Base-by-base conservation (phyloP, 2,888 invertebrate species). In the Geotrupes spiniger region DNA sequence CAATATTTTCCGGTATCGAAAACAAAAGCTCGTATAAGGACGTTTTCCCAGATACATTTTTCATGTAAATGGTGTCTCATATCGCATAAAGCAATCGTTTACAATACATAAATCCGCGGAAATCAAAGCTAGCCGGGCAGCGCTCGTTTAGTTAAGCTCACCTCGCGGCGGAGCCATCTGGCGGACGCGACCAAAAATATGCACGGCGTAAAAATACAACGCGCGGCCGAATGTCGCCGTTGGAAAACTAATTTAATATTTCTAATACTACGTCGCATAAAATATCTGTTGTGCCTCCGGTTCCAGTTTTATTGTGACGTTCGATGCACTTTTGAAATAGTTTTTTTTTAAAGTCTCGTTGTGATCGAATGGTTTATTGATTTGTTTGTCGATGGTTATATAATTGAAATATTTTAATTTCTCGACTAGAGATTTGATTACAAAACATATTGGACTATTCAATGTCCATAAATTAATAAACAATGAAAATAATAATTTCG, bases 21-120 rank as follows among this genome's bases (percentile, higher is more conserved):
- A 73, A 72, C 72, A 72, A 72, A 72, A 72, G 72, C 72, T 65
- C 67, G 68, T 65, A 68, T 69, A 67, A 69, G 68, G 71, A 69
- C 72, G 71, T 67, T 70, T 68, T 69, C 67, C 69, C 67, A 68
- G 71, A 73, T 71, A 73, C 74, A 74, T 74, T 74, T 73, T 73
- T 74, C 74, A 74, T 74, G 74, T 73, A 74, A 74, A 74, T 74
- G 74, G 73, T 73, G 74, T 73, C 74, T 71, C 73, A 72, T 74
- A 73, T 73, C 73, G 72, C 73, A 73, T 73, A 74, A 74, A 73
- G 74, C 73, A 73, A 73, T 73, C 74, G 74, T 74, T 74, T 73
- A 74, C 74, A 74, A 73, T 71, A 74, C 73, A 74, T 74, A 74
- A 74, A 74, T 74, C 74, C 73, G 71, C 65, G 69, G 71, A 71